Conservation (phyloP, 2,888 invertebrate genomes). For the Apeira syringaria region DNA sequence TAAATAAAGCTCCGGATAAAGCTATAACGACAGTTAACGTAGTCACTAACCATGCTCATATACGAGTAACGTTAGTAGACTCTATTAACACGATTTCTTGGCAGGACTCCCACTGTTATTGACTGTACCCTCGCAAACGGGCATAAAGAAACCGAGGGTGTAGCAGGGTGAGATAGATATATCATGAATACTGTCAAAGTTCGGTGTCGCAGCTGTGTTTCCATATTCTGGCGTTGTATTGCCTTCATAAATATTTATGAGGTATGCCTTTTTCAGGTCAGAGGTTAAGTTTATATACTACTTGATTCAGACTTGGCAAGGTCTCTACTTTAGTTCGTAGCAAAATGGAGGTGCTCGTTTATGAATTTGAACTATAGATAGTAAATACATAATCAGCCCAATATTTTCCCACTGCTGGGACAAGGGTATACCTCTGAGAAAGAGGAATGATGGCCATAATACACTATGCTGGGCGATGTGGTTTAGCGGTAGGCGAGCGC, state of each 20-base stretch:
- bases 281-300: conserved; percentile 10
- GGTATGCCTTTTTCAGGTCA: conserved; percentile 10
- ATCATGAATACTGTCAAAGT: conserved; percentile 12
- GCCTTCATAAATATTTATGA: conserved; percentile 19
- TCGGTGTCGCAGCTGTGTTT: conserved; percentile 13
- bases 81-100: background rate
- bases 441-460: too few species aligned
- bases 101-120: background rate
- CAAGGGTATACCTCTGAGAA: too few species aligned
- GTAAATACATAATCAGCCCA: too few species aligned
- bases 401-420: too few species aligned
- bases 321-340: background rate
- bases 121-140: conserved; percentile 1
- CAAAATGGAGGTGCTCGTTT: background rate
- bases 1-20: too few species aligned
- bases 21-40: too few species aligned
- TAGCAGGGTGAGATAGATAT: conserved; percentile 7
- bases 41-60: too few species aligned
- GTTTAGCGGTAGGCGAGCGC: too few species aligned
- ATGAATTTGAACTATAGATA: too few species aligned
- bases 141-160: conserved; percentile 5
- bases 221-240: conserved; percentile 8
- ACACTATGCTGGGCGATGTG: too few species aligned
- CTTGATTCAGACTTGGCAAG: background rate
- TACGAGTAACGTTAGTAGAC: too few species aligned